Evolutionary conservation across 2,113 vertebrate genomes (phyloP), one percentile per base, ranked within the genome.

Genomic region (Eudorcas thomsonii): DNA sequence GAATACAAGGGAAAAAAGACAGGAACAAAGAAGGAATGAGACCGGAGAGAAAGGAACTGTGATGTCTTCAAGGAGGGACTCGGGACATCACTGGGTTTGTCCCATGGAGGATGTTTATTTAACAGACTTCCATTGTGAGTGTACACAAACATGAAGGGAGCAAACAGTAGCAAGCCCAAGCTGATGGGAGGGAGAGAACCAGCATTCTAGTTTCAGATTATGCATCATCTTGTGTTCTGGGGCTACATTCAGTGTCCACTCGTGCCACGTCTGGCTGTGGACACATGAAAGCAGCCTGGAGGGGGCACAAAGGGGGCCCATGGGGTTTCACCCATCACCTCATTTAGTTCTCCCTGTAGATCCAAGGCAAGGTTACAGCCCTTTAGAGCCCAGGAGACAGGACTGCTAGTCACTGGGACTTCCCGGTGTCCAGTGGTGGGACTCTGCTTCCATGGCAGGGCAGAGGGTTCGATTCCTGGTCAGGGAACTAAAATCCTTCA

Each of bases 261-360:
- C 0, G 0, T 12, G 54, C 12, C 36, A 6, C 0, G 0, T 28
- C 71, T 45, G 85, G 23, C 17, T 23, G 2, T 12, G 30, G 57
- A 57, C 59, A 26, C 17, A n/a, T 67, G 30, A 25, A 80, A 16
- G 62, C 16, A 1, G 55, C 62, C 78, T 9, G 6, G 67, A 7
- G 3, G 8, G 19, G 14, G 45, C 3, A 6, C 8, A 3, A 33
- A 28, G 78, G 33, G 11, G 9, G 17, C 5, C 12, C 2, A 0
- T 9, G 74, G 26, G 33, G 23, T 39, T 25, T 39, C 7, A 14
- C 28, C 26, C 16, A 30, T n/a, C 1, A 11, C 45, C n/a, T 12
- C 6, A 2, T n/a, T 48, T 30, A 50, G 23, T 26, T 74, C 13
- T 67, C 14, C 3, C 21, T 43, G 54, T 48, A 62, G 54, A 45